Percentiles rank a stretch among this genome's conserved stretches.
Conservation (phyloP, 1,140 invertebrate genomes). For the Brachionus calyciflorus region DNA sequence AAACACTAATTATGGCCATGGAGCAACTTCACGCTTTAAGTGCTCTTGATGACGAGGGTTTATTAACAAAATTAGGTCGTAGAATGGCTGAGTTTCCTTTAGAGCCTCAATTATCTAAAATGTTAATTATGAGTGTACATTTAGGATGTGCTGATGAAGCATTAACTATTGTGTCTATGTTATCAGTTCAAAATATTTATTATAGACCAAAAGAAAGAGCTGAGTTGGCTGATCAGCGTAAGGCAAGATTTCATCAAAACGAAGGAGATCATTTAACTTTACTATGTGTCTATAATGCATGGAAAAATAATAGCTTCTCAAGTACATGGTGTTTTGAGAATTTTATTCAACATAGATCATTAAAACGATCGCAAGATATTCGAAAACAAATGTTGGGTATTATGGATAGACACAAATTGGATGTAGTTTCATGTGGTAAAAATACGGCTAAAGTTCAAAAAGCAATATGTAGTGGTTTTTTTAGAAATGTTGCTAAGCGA, state of each 20-base stretch:
- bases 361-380: conserved; percentile 96
- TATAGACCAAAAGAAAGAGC: conserved; percentile 90
- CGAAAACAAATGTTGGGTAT: conserved; percentile 94
- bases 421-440: conserved; percentile 92
- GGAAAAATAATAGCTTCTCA: conserved; percentile 98
- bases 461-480: conserved; percentile 97
- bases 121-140: conserved; percentile 98
- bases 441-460: conserved; percentile 93
- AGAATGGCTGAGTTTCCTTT: conserved; percentile 98
- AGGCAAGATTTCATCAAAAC: conserved; percentile 94
- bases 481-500: conserved; percentile 96
- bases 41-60: conserved; percentile 91
- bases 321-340: conserved; percentile 99
- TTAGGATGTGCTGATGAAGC: conserved; percentile 98
- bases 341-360: conserved; percentile 91
- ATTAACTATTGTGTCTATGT: conserved; percentile 95
- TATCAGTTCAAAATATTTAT: conserved; percentile 98
- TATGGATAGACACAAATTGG: conserved; percentile 96
- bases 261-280: conserved; percentile 97
- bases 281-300: conserved; percentile 97
- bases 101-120: conserved; percentile 97
- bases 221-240: conserved; percentile 94
- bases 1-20: conserved; percentile 87
- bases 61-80: conserved; percentile 85
- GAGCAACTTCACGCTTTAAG: conserved; percentile 94